Evolutionary conservation across 2,113 vertebrate species (phyloP).

Genomic region (Eulemur macaco): DNA sequence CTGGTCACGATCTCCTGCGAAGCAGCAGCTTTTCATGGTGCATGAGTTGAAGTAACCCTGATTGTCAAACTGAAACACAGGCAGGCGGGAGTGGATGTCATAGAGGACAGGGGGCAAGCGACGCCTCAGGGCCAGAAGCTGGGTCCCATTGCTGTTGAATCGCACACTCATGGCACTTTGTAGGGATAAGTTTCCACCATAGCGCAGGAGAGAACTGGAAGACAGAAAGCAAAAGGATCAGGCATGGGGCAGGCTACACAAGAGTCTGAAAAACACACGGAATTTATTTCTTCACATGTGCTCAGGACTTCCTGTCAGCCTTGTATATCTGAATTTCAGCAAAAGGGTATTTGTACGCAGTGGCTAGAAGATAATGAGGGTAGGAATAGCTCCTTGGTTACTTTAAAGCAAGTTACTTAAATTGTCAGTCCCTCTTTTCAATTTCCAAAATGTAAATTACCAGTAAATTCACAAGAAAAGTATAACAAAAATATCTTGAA

Average conservation of each 20-base stretch:
- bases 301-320: neutral
- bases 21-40: constrained; percentile 99
- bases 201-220: constrained; percentile 93
- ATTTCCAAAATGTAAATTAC: constrained; percentile 26
- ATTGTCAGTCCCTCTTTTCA: neutral
- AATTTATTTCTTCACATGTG: neutral
- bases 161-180: constrained; percentile 99
- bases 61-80: constrained; percentile 99
- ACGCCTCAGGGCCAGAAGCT: constrained; percentile 94
- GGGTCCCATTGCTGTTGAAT: constrained; percentile 97
- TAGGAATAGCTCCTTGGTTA: neutral
- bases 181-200: constrained; percentile 96
- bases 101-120: constrained; percentile 97
- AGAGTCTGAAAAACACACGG: neutral
- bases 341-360: neutral
- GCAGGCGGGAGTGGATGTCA: constrained; percentile 97
- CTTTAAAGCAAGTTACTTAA: constrained; percentile 39
- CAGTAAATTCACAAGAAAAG: constrained; percentile 3
- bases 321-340: neutral
- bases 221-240: constrained; percentile 29
- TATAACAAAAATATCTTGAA: neutral
- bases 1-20: constrained; percentile 97
- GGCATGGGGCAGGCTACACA: neutral
- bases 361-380: neutral
- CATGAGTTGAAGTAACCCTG: constrained; percentile 99